A percentile compares a stretch with the other conserved stretches of the same genome.
Evolutionary conservation across 2,797 vertebrate species (phyloP).

Genomic region (Crypturellus tataupa): DNA sequence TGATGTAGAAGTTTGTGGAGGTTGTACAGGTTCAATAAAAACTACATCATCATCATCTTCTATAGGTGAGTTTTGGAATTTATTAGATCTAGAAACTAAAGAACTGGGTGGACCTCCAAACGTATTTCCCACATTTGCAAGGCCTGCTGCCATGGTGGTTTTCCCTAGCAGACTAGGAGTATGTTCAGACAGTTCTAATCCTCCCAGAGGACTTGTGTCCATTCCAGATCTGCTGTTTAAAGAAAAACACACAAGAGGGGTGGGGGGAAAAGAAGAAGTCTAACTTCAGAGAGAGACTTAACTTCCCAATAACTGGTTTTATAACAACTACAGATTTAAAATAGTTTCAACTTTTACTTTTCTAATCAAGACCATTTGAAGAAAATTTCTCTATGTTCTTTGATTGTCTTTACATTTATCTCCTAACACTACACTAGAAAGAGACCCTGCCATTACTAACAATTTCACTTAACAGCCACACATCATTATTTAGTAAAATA

Average conservation of each 20-base stretch:
- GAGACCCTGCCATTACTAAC: neutral
- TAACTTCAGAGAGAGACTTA: conserved; percentile 22
- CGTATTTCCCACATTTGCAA: conserved; percentile 86
- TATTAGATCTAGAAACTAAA: conserved; percentile 85
- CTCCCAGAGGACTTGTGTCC: conserved; percentile 86
- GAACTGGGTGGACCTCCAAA: conserved; percentile 83
- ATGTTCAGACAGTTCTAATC: conserved; percentile 84
- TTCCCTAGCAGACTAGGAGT: conserved; percentile 80
- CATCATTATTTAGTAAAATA: neutral
- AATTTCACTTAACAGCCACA: neutral
- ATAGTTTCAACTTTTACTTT: neutral
- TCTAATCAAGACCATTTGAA: neutral
- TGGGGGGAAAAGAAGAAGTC: neutral
- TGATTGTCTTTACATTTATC: neutral
- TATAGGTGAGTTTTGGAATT: conserved; percentile 78
- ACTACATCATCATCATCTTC: conserved; percentile 96
- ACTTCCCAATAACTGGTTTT: neutral
- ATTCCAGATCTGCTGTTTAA: conserved; percentile 84
- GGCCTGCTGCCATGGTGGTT: conserved; percentile 89
- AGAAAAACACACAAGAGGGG: conserved; percentile 55
- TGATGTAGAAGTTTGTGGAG: conserved; percentile 78
- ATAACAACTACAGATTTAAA: neutral
- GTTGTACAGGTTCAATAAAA: conserved; percentile 89
- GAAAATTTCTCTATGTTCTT: neutral
- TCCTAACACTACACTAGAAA: neutral